A percentile compares a stretch with the other conserved stretches of the same genome.
These are phyloP conservation scores for Tiphia femorata DNA, from an alignment of 2,888 invertebrate species.

Conservation along the genomic window DNA sequence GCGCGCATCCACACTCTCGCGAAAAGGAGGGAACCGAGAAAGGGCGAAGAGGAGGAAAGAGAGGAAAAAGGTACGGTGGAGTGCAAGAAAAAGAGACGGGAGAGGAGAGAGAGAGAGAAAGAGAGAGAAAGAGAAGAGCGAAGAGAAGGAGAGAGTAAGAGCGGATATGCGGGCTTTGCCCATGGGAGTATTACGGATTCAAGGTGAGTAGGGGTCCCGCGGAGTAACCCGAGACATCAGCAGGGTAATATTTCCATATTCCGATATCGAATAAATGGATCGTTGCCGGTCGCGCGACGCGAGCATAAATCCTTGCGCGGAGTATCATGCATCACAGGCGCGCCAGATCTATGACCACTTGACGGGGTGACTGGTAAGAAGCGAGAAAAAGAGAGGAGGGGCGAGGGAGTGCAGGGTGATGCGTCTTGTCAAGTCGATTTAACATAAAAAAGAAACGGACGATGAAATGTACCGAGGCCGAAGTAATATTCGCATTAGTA, in stretches of 20 bases:
- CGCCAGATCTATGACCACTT: constrained; percentile 34
- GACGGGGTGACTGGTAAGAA: constrained; percentile 9
- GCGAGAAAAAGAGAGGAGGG: constrained; percentile 3
- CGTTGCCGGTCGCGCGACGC: constrained; percentile 54
- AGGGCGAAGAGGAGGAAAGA: neutral
- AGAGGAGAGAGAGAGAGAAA: constrained; percentile 8
- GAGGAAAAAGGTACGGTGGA: neutral
- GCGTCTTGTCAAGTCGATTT: constrained; percentile 27
- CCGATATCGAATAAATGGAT: constrained; percentile 63
- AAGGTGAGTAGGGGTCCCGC: constrained; percentile 54
- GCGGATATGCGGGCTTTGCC: constrained; percentile 52
- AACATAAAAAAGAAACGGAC: neutral
- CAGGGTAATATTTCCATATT: constrained; percentile 62
- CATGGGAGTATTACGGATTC: constrained; percentile 59
- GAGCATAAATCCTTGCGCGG: constrained; percentile 55
- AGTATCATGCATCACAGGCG: constrained; percentile 58
- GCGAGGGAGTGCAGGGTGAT: constrained; percentile 35
- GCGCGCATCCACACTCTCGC: neutral
- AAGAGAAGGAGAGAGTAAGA: constrained; percentile 15
- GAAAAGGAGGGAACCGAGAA: neutral
- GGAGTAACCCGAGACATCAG: constrained; percentile 55
- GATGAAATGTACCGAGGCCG: neutral
- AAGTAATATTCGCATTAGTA: too few species aligned
- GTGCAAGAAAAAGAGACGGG: constrained; percentile 8
- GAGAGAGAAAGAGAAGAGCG: constrained; percentile 8